Evolutionary conservation across 2,888 invertebrate species (phyloP), one percentile per base, ranked within the genome.

Genomic region (Bellardia pandia): DNA sequence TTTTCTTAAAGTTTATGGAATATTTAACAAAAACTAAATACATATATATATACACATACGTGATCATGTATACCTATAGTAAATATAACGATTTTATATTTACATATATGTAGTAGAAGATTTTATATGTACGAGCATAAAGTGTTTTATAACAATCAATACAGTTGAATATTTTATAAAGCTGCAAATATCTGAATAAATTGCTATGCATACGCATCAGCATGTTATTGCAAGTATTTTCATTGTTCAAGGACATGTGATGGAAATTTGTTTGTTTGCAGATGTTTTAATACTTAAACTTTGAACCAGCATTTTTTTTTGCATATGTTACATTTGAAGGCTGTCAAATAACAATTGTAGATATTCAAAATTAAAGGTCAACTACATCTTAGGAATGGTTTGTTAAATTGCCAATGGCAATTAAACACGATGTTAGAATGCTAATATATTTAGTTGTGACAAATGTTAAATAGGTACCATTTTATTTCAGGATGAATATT

Each of bases 1-100:
- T 76, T 82, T 68, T 69, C 51, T 82, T 69, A 53, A 82, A 82
- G 76, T 82, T 82, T 48, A 30, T 68, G 40, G n/a, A 42, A 51
- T 13, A 13, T 62, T 79, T 62, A n/a, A 33, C 30, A 58, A 30
- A 58, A 60, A 37, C 40, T 30, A 79, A 30, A 53, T 3, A 3
- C 11, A 13, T 42, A 23, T 9, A 14, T 37, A n/a, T n/a, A 60
- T 40, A 13, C n/a, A 48, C 2, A 51, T 53, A 40, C 40, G 53
- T 68, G 7, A 45, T 23, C 23, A 23, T 23, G 23, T 23, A 23
- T 23, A 23, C 23, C 23, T 23, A 23, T 23, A 1, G 23, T 23
- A 23, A 23, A 23, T 23, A 45, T 45, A 7, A 51, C 16, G 60
- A 16, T 45, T 45, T 45, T 9, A 11, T 45, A 62, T 23, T 23